Evolutionary conservation across 2,797 vertebrate genomes (phyloP).

Genomic region (Paratrypauchen microcephalus): DNA sequence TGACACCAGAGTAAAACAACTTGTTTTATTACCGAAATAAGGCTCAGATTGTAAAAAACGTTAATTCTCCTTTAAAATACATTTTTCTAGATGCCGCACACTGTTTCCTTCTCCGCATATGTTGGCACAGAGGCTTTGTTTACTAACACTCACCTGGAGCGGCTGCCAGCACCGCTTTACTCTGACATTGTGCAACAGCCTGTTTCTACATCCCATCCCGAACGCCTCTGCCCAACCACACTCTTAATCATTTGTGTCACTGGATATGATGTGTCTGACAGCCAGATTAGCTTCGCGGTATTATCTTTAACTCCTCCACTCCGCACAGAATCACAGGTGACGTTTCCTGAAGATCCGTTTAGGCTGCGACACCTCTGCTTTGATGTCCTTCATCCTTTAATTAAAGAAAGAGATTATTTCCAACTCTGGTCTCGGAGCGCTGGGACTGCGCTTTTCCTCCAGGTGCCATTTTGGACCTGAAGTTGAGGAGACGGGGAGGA

Average conservation of each 20-base stretch:
- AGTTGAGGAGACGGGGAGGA: conserved; percentile 51
- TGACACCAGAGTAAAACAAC: too few species aligned
- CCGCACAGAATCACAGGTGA: conserved; percentile 2
- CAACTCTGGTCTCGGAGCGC: conserved; percentile 25
- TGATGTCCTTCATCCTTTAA: conserved; percentile 66
- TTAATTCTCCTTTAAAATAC: too few species aligned
- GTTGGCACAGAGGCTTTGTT: not conserved
- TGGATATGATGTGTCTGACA: conserved; percentile 1
- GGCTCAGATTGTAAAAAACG: too few species aligned
- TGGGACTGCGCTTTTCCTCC: conserved; percentile 32
- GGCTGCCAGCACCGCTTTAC: not conserved
- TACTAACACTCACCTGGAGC: not conserved
- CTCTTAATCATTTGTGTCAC: conserved; percentile 14
- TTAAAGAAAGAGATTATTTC: conserved; percentile 56
- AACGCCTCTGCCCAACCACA: conserved; percentile 6
- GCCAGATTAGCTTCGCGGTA: conserved; percentile 6
- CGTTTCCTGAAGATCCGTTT: conserved; percentile 35
- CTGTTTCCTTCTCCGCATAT: too few species aligned
- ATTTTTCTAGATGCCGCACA: too few species aligned
- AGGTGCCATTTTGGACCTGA: conserved; percentile 63
- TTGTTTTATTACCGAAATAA: too few species aligned
- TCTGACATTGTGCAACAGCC: not conserved
- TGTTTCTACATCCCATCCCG: conserved; percentile 8
- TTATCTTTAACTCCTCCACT: conserved; percentile 15
- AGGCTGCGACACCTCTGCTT: conserved; percentile 41